Conservation (phyloP, 2,888 invertebrate genomes). For the Saturnia japonica region DNA sequence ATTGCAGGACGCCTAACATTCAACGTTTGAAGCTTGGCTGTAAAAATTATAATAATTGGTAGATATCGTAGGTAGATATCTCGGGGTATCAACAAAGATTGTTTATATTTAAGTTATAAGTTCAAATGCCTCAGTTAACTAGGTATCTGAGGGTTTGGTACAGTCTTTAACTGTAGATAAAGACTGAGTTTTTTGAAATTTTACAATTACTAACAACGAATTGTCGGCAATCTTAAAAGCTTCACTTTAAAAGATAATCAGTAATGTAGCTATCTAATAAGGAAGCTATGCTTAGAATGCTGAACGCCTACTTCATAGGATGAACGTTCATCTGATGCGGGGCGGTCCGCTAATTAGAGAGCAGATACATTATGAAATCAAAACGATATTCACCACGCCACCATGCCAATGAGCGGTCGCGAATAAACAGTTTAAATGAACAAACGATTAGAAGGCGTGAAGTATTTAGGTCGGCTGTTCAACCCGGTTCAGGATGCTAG, state of each 20-base stretch:
- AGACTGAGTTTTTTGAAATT: not conserved
- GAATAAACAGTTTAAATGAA: constrained; percentile 24
- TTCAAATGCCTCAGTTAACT: not conserved
- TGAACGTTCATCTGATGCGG: constrained; percentile 27
- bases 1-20: no score
- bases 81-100: no score
- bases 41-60: no score
- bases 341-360: constrained; percentile 27
- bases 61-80: no score
- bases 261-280: constrained; percentile 6
- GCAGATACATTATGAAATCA: constrained; percentile 25
- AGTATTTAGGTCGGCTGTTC: constrained; percentile 48
- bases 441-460: constrained; percentile 16
- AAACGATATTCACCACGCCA: constrained; percentile 32
- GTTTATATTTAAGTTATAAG: not conserved
- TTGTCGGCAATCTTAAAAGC: not conserved
- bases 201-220: not conserved
- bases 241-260: not conserved
- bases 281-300: constrained; percentile 20
- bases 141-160: not conserved
- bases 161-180: no score
- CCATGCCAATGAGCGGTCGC: constrained; percentile 32
- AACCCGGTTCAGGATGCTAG: constrained; percentile 43
- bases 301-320: no score
- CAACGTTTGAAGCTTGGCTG: no score